phyloP scores from a whole-genome alignment of 2,797 vertebrate genomes.

The Prunella strophiata region DNA sequence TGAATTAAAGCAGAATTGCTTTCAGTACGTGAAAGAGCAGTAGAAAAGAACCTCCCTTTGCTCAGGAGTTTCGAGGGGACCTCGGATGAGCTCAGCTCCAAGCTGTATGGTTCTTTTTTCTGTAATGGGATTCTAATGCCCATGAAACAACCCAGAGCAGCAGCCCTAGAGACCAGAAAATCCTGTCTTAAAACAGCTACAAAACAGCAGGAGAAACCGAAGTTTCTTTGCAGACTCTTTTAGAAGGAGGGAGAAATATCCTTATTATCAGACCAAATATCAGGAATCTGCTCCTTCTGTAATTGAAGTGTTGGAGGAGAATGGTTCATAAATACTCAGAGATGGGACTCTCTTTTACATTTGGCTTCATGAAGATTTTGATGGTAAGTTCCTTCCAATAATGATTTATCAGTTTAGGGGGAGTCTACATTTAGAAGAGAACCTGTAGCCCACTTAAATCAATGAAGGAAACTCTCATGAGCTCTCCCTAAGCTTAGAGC shows the following conservation, averaged over 20 bases:
- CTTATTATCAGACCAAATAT: not conserved
- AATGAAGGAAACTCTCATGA: not conserved
- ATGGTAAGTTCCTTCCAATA: not conserved
- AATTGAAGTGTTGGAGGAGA: not conserved
- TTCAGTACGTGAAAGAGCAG: constrained; percentile 27
- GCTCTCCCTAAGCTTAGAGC: not conserved
- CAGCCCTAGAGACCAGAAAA: not conserved
- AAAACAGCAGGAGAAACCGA: not conserved
- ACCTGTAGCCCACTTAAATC: not conserved
- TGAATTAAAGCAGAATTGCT: constrained; percentile 63
- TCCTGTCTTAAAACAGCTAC: not conserved
- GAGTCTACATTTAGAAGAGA: not conserved
- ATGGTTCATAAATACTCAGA: not conserved
- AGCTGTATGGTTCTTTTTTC: not conserved
- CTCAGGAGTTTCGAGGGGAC: not conserved
- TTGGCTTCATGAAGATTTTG: not conserved
- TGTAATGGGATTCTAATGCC: constrained; percentile 17
- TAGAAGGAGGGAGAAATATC: not conserved
- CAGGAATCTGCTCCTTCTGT: not conserved
- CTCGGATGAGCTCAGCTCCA: constrained; percentile 17
- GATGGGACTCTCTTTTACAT: not conserved
- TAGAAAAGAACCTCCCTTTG: constrained; percentile 31
- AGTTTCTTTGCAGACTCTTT: not conserved
- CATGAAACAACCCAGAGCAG: not conserved
- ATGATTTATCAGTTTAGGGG: not conserved